These are phyloP conservation scores for Sardinella longiceps DNA, from an alignment of 2,797 vertebrate species.

Conservation along the genomic window DNA sequence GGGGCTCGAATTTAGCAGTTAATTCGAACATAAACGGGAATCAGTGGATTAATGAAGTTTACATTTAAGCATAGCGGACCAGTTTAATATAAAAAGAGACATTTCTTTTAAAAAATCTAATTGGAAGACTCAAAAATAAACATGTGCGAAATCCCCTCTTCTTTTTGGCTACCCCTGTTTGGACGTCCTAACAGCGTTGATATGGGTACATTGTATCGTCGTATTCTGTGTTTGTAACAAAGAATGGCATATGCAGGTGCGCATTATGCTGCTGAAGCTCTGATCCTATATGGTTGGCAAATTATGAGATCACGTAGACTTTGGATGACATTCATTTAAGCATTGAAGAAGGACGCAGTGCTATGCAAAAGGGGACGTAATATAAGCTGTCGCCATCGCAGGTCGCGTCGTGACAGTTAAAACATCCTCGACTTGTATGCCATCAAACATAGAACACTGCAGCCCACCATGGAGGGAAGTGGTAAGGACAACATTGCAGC, in stretches of 20 bases:
- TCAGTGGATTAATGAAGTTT: neutral
- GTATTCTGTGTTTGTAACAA: neutral
- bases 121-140: too few relatives aligned
- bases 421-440: constrained; percentile 5
- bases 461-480: neutral
- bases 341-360: neutral
- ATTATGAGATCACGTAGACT: neutral
- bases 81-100: too few relatives aligned
- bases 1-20: neutral
- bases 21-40: neutral
- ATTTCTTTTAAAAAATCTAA: too few relatives aligned
- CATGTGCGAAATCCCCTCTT: too few relatives aligned
- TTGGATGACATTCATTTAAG: neutral
- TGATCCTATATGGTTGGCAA: neutral
- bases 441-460: constrained; percentile 20
- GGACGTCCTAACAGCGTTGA: neutral
- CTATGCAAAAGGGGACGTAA: neutral
- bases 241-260: neutral
- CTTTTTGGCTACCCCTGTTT: neutral
- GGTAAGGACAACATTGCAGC: neutral
- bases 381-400: neutral
- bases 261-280: neutral
- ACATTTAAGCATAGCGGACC: too few relatives aligned
- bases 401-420: neutral
- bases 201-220: neutral